These are phyloP conservation scores for Garra rufa DNA, from an alignment of 2,113 vertebrate genomes.

Conservation along the genomic window DNA sequence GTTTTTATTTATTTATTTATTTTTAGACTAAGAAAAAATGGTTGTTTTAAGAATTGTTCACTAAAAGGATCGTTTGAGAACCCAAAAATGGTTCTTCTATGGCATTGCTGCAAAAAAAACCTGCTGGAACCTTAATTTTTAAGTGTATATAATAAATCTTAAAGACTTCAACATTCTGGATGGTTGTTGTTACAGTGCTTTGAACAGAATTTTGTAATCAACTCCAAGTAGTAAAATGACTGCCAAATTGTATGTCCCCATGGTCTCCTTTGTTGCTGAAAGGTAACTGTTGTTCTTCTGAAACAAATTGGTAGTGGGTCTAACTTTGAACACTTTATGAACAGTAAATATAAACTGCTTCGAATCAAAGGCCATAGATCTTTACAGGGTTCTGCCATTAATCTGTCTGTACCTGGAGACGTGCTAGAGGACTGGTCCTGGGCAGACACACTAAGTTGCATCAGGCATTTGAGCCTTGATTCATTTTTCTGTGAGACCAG, in stretches of 20 bases:
- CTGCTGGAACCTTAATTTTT: background rate
- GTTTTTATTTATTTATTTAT: too few relatives aligned
- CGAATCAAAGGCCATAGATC: conserved; percentile 1
- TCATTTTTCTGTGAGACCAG: background rate
- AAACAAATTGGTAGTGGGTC: background rate
- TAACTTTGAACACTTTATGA: background rate
- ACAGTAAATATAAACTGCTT: conserved; percentile 20
- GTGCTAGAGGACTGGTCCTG: background rate
- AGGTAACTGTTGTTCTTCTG: background rate
- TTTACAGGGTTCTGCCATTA: conserved; percentile 6
- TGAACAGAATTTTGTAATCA: background rate
- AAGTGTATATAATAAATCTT: background rate
- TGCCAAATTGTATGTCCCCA: background rate
- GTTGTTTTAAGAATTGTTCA: background rate
- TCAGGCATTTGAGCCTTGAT: conserved; percentile 12
- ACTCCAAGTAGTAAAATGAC: background rate
- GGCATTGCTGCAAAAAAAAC: background rate
- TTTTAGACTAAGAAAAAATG: too few relatives aligned
- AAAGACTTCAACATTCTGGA: background rate
- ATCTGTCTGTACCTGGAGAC: conserved; percentile 6
- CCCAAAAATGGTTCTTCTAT: background rate
- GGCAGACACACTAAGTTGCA: conserved; percentile 16
- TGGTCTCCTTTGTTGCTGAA: background rate
- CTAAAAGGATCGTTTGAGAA: background rate
- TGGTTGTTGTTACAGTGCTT: background rate